Conservation (phyloP, 1,140 invertebrate genomes). For the Ptiloglossa arizonensis region DNA sequence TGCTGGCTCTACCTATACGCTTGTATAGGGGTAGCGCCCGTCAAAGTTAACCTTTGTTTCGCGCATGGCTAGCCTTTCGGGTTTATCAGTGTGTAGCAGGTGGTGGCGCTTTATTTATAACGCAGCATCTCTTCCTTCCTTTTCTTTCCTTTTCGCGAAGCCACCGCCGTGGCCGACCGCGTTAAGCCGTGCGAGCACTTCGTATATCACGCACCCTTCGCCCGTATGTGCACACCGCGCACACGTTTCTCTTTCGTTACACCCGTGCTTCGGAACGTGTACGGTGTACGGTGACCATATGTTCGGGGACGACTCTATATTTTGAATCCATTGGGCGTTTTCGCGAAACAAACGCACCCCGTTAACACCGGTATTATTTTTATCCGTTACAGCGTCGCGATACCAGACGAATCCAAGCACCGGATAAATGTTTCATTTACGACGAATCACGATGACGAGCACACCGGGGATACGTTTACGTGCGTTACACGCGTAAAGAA, state of each 20-base stretch:
- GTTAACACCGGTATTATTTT: no score
- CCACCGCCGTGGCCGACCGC: constrained; percentile 49
- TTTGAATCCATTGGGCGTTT: background rate
- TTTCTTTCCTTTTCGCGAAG: constrained; percentile 43
- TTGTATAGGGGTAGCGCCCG: constrained; percentile 57
- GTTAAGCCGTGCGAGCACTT: constrained; percentile 52
- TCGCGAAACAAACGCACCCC: background rate
- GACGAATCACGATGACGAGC: no score
- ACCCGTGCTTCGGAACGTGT: background rate
- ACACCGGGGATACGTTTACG: no score
- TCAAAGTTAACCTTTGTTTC: constrained; percentile 74
- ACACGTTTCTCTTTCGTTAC: background rate
- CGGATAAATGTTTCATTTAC: no score
- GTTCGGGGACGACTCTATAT: background rate
- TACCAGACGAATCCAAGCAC: no score
- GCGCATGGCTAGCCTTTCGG: constrained; percentile 70
- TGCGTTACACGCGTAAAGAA: no score
- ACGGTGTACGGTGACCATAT: background rate
- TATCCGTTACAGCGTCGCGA: no score
- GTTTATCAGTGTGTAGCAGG: constrained; percentile 74
- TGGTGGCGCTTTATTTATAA: constrained; percentile 74
- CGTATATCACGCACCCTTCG: constrained; percentile 28
- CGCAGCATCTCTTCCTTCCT: constrained; percentile 55
- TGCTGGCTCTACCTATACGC: constrained; percentile 26
- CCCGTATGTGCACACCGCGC: background rate